Evolutionary conservation across 2,888 invertebrate genomes (phyloP), one percentile per base, ranked within the genome.

Genomic region (Drosophila phalerata): DNA sequence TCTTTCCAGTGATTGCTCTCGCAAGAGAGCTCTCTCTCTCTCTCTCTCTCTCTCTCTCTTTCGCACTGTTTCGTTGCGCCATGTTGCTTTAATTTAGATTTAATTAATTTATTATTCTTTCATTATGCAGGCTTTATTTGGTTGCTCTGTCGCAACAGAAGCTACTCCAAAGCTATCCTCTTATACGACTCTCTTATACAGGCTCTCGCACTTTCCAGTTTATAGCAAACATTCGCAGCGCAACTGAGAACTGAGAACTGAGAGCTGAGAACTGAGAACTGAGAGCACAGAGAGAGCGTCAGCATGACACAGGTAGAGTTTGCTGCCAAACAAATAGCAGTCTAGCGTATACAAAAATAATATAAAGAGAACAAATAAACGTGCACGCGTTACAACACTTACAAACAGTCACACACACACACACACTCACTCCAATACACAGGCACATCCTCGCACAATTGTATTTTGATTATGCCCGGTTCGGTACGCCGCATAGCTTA

Each of bases 401-500:
- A 61, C 62, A 55, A 52, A 48, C 62, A 57, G 55, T 45, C 38
- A 56, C 66, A 71, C 49, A 51, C 63, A 52, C 43, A 47, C 45
- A 47, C 40, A 37, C 34, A 37, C 34, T n/a, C 13, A 37, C 9
- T 53, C 57, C 53, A 63, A 63, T 48, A 64, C 53, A 57, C 43
- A 69, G 60, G 40, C 38, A 60, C 34, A 71, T 74, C 75, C 84
- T 78, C 87, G 85, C 85, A 86, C 89, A 84, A 84, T 88, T 88
- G 87, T 84, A 84, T 88, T 84, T 88, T 84, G 83, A 84, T 84
- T 84, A 84, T 84, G 83, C 89, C 83, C 83, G 83, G 83, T 88
- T 88, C 70, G 87, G 89, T 84, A 88, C 89, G 89, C 89, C 89
- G 83, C 83, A 84, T 84, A 88, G 85, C 87, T 86, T 69, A 84